Base-by-base conservation (phyloP, 1,140 invertebrate genomes). In the Arctopsyche grandis region DNA sequence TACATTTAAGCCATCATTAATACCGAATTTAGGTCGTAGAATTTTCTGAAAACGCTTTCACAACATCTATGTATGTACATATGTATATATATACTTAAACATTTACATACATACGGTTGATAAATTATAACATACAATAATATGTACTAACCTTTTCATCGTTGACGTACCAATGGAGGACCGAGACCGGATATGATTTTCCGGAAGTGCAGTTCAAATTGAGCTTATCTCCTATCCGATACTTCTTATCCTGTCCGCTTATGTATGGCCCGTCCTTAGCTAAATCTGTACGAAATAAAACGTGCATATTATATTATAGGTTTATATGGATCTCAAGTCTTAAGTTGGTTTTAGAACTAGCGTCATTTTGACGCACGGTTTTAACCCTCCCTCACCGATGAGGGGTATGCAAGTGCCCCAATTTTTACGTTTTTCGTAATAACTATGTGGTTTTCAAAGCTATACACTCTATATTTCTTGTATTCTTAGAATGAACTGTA, bases 171-270 rank as follows among this genome's bases (percentile, higher is more conserved):
- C 94, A 96, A 84, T 91, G 91, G 38, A 96, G 89, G 73, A 91
- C 88, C 9, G 94, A 93, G 26, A 92, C 91, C 22, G 94, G 94
- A 85, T 92, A 92, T 69, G 94, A 95, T 84, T 92, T 93, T 44
- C 92, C 93, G 22, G 94, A 96, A 19, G 94, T 95, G 85, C 95
- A 96, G 87, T 96, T 96, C 78, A 96, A 87, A 84, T 93, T 92
- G 80, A 96, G 90, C 77, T 92, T 91, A 84, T 96, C 94, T 38
- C 94, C 95, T 83, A 92, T 92, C 86, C 94, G 91, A 85, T 95
- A 93, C 85, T 94, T 91, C 85, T 92, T 90, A 84, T 94, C 91
- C 82, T 94, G 92, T 1, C 94, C 94, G 26, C 91, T 93, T 87
- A 96, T 96, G 84, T 90, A 90, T 3, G 95, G 95, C 19, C 92